Evolutionary conservation across 2,113 vertebrate genomes (phyloP).

Genomic region (Sinocyclocheilus grahami): DNA sequence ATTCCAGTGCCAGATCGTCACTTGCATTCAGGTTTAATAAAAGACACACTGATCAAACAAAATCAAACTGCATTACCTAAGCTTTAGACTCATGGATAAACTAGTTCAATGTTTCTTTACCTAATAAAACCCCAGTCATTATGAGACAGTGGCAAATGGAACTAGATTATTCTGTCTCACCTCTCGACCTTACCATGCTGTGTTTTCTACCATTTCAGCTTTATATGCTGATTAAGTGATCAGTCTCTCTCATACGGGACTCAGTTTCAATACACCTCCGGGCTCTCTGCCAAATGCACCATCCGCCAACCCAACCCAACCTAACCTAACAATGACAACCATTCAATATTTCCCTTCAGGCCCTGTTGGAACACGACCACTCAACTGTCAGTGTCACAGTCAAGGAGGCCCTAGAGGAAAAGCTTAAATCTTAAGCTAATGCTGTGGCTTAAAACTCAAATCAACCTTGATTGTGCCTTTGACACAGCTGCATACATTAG

Average conservation of each 20-base stretch:
- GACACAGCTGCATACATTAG: not conserved
- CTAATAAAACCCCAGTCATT: slow-evolving; percentile 9
- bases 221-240: slow-evolving; percentile 42
- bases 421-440: slow-evolving; percentile 41
- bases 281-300: slow-evolving; percentile 26
- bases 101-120: not conserved
- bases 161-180: slow-evolving; percentile 19
- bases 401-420: slow-evolving; percentile 21
- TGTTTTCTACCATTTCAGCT: slow-evolving; percentile 26
- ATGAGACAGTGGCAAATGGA: not conserved
- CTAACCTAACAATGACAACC: slow-evolving; percentile 19
- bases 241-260: slow-evolving; percentile 3
- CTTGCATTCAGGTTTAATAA: not conserved
- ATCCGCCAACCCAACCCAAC: slow-evolving; percentile 34
- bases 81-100: not conserved
- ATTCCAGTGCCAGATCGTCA: not conserved
- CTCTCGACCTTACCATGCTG: slow-evolving; percentile 11
- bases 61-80: not conserved
- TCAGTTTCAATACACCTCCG: slow-evolving; percentile 22
- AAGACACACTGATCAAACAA: not conserved
- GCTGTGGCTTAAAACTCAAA: slow-evolving; percentile 8
- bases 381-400: slow-evolving; percentile 35
- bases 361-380: slow-evolving; percentile 21
- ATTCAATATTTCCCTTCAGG: slow-evolving; percentile 40
- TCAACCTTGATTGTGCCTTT: slow-evolving; percentile 9